Evolutionary conservation across 2,113 vertebrate species (phyloP), one percentile per base, ranked within the genome.

Genomic region (Lagopus leucura): DNA sequence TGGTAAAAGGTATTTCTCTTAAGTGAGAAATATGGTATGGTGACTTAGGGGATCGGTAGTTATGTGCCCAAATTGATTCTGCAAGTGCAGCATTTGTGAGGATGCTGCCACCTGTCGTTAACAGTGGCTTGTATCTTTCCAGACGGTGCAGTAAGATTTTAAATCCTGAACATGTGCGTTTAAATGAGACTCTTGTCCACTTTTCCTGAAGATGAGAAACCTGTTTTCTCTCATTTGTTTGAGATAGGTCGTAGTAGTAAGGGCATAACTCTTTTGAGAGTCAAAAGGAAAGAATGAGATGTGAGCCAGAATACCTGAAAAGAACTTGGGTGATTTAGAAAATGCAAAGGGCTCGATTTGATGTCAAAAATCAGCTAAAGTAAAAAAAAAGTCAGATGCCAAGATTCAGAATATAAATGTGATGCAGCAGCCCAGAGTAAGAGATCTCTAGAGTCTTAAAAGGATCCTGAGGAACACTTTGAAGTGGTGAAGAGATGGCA

Each of bases 91-190:
- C 60, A 16, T 61, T 82, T 82, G 75, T 2, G 30, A 75, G 20
- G 30, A 93, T 84, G 28, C 34, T 91, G 89, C 81, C 76, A 76
- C 55, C 84, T 95, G 61, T 65, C 88, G 74, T 82, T 79, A 78
- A 42, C 8, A 78, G 4, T 18, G 21, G 10, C 20, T 74, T 71
- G 1, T 10, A 27, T 10, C 10, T 57, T 50, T 36, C 16, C 32
- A 78, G n/a, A 25, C 9, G 45, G 18, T 30, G 10, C 8, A 61
- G 22, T 6, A 61, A 34, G 12, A 47, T 38, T 84, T 88, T 43
- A 32, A 47, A 45, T 42, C 13, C 6, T 34, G 8, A 52, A 8
- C 6, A 36, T 5, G 34, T 24, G 11, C 4, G 8, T 71, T 84
- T 75, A 75, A 89, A 58, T 34, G 7, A 0, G 0, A 54, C 4